Evolutionary conservation across 2,888 invertebrate genomes (phyloP).

Genomic region (Oeneis ivallda): DNA sequence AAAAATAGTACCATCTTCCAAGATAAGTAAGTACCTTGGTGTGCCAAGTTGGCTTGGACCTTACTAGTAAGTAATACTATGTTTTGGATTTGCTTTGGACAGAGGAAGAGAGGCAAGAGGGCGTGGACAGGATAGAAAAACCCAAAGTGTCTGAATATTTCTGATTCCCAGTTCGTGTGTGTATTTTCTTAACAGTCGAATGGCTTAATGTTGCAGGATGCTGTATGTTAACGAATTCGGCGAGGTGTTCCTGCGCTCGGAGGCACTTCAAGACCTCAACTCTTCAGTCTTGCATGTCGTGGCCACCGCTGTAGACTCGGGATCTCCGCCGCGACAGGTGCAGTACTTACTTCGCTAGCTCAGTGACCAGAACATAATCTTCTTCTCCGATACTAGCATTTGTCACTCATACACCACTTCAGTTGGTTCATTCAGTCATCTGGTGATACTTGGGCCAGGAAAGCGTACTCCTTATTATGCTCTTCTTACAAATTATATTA

Average conservation of each 20-base stretch:
- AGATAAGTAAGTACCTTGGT: too few relatives aligned
- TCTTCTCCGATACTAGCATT: not conserved
- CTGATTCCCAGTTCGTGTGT: not conserved
- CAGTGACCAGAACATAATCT: not conserved
- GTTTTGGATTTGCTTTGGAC: too few relatives aligned
- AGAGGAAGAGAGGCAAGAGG: too few relatives aligned
- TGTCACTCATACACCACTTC: not conserved
- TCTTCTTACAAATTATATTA: too few relatives aligned
- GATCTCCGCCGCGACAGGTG: conserved; percentile 89
- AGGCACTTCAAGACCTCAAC: conserved; percentile 68
- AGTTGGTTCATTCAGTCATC: too few relatives aligned
- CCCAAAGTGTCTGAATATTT: too few relatives aligned
- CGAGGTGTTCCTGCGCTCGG: conserved; percentile 83
- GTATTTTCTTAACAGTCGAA: not conserved
- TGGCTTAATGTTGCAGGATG: conserved; percentile 61
- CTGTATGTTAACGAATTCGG: conserved; percentile 85
- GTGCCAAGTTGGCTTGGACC: too few relatives aligned
- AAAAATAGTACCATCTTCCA: too few relatives aligned
- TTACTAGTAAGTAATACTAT: too few relatives aligned
- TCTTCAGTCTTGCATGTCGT: conserved; percentile 86
- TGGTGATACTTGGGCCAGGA: too few relatives aligned
- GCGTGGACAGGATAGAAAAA: too few relatives aligned
- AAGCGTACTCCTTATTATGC: too few relatives aligned
- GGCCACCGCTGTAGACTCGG: conserved; percentile 92
- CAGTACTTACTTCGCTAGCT: not conserved